Evolutionary conservation across 30 jellyfish, hydroid and myxozoan species (phyloP).

Genomic region (Chrysaora quinquecirrha): DNA sequence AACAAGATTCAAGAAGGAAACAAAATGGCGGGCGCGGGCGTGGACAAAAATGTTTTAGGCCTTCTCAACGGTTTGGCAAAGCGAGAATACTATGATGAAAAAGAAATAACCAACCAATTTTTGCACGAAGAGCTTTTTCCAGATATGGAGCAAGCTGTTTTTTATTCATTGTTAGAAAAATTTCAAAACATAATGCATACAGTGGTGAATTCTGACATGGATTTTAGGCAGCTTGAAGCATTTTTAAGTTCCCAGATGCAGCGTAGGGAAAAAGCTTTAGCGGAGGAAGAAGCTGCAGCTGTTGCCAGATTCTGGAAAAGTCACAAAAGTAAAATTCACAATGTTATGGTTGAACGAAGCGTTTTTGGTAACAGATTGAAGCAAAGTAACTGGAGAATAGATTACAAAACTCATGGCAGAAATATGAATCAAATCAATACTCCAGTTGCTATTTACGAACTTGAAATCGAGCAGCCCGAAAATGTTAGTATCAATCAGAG

Average conservation of each 20-base stretch:
- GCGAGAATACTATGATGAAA: constrained; percentile 82
- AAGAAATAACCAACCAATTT: constrained; percentile 75
- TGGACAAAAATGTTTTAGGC: constrained; percentile 73
- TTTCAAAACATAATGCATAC: constrained; percentile 58
- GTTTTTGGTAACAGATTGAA: constrained; percentile 53
- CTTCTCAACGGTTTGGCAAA: constrained; percentile 84
- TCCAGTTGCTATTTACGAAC: constrained; percentile 81
- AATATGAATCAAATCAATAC: constrained; percentile 51
- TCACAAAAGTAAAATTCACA: constrained; percentile 77
- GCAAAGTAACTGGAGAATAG: constrained; percentile 85
- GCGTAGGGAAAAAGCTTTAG: constrained; percentile 61
- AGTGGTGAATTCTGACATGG: constrained; percentile 86
- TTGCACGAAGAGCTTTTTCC: constrained; percentile 68
- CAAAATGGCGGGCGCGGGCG: constrained; percentile 63
- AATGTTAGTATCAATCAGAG: background rate
- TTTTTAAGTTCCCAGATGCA: constrained; percentile 86
- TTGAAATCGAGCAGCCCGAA: constrained; percentile 46
- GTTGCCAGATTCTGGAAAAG: constrained; percentile 83
- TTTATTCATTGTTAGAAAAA: constrained; percentile 27
- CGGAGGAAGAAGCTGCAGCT: constrained; percentile 87
- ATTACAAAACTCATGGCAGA: constrained; percentile 61
- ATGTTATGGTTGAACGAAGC: constrained; percentile 49
- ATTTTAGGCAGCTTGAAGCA: constrained; percentile 90
- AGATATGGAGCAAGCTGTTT: constrained; percentile 69
- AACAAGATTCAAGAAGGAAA: no score